Evolutionary conservation across 2,888 invertebrate species (phyloP), one percentile per base, ranked within the genome.

Genomic region (Eupeodes latifasciatus): DNA sequence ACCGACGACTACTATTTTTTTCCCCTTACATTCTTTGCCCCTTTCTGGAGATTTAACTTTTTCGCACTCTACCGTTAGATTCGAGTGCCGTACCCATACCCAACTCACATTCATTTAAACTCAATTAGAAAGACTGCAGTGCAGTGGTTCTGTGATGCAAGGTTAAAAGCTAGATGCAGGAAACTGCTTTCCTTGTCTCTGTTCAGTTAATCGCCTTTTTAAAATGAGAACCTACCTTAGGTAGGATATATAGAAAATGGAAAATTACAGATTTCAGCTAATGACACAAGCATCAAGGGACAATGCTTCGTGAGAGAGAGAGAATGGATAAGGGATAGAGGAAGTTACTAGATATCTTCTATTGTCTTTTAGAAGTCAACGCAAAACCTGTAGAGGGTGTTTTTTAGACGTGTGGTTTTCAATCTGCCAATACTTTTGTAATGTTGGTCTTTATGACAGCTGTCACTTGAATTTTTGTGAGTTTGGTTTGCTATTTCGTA

Each of bases 71-170:
- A 53, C 69, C 1, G 27, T 27, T 27, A 27, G 27, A 27, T 27
- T 27, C 27, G 27, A 27, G 59, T 64, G 34, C 57, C 16, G n/a
- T 53, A 14, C 16, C 36, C 40, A 9, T 5, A 11, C 69, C 36
- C 34, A 53, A 36, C 59, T 44, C 64, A 47, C 64, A 79, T 83
- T 76, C 86, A 83, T 80, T 59, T 64, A 71, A 83, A 87, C 83
- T 83, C 75, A 87, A 87, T 87, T 83, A 87, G 75, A 76, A 64
- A 62, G 53, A 87, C 86, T 80, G 86, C 86, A 87, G 53, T 87
- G 86, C 86, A 83, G 83, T 71, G 51, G 79, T 79, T 57, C 55
- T n/a, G 51, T 76, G 19, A 6, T 53, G 71, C 66, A 71, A 79
- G 75, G 66, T 83, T 67, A 64, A 71, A 47, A 69, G 53, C 47